These are phyloP conservation scores for Drosophila takahashii DNA, from an alignment of 1,140 invertebrate genomes.

Conservation along the genomic window DNA sequence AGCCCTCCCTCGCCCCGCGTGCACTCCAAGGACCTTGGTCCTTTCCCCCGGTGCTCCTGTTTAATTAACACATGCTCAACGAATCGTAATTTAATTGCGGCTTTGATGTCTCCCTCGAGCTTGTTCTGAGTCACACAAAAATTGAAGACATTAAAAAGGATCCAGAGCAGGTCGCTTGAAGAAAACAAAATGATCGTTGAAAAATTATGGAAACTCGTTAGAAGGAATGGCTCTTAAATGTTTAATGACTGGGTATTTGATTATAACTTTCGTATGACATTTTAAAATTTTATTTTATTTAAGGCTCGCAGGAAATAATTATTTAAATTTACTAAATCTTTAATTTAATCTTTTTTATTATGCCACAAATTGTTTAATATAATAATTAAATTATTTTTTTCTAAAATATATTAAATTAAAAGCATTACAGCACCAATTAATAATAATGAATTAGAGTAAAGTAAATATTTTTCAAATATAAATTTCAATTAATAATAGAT, in stretches of 20 bases:
- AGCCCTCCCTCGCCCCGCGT: slow-evolving; percentile 14
- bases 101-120: slow-evolving; percentile 57
- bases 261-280: neutral
- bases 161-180: neutral
- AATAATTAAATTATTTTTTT: too few relatives aligned
- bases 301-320: too few relatives aligned
- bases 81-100: slow-evolving; percentile 84
- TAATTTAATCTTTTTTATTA: too few relatives aligned
- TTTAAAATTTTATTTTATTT: neutral
- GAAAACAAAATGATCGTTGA: slow-evolving; percentile 1
- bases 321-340: too few relatives aligned
- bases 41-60: slow-evolving; percentile 57
- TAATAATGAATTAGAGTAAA: too few relatives aligned
- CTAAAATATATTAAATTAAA: too few relatives aligned
- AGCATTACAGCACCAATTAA: too few relatives aligned
- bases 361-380: too few relatives aligned
- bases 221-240: neutral
- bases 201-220: neutral
- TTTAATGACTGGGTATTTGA: neutral
- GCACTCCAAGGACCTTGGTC: slow-evolving; percentile 58
- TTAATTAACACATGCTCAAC: slow-evolving; percentile 84
- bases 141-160: slow-evolving; percentile 24
- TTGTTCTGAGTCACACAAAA: slow-evolving; percentile 27
- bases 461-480: too few relatives aligned
- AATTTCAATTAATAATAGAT: too few relatives aligned